phyloP scores from a whole-genome alignment of 2,888 invertebrate genomes.

The Bellardia bayeri region DNA sequence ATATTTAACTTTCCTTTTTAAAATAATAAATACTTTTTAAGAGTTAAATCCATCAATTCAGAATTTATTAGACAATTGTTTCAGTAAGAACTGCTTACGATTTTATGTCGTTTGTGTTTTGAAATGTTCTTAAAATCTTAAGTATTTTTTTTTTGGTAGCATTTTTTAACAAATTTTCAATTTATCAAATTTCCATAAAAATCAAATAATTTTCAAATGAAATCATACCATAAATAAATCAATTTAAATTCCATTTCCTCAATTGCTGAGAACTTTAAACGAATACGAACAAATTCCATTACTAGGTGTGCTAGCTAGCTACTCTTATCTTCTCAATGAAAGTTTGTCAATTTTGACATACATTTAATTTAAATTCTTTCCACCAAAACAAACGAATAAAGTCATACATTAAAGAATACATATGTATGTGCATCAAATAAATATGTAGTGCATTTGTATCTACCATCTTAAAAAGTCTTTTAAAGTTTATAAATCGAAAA shows the following conservation, averaged over 20 bases:
- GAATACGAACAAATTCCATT: background rate
- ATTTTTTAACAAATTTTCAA: background rate
- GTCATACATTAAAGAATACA: background rate
- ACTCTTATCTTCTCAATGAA: conserved; percentile 21
- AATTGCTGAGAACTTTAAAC: conserved; percentile 16
- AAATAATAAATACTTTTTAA: background rate
- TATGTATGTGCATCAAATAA: background rate
- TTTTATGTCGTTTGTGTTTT: no score
- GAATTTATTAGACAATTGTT: no score
- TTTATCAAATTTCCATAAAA: conserved; percentile 13
- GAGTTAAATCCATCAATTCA: background rate
- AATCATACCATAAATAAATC: conserved; percentile 20
- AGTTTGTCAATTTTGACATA: conserved; percentile 55
- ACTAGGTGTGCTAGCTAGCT: conserved; percentile 43
- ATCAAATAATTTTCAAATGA: background rate
- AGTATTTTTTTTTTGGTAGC: no score
- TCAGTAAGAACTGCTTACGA: no score
- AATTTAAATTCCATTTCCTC: conserved; percentile 52
- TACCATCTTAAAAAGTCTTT: conserved; percentile 15
- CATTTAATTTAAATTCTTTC: conserved; percentile 35
- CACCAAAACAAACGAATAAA: conserved; percentile 7
- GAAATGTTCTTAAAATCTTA: no score
- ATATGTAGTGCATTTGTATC: conserved; percentile 3
- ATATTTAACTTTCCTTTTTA: background rate
- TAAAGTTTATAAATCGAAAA: conserved; percentile 48